phyloP scores from a whole-genome alignment of 2,888 invertebrate species.

The Sinelater perroti region DNA sequence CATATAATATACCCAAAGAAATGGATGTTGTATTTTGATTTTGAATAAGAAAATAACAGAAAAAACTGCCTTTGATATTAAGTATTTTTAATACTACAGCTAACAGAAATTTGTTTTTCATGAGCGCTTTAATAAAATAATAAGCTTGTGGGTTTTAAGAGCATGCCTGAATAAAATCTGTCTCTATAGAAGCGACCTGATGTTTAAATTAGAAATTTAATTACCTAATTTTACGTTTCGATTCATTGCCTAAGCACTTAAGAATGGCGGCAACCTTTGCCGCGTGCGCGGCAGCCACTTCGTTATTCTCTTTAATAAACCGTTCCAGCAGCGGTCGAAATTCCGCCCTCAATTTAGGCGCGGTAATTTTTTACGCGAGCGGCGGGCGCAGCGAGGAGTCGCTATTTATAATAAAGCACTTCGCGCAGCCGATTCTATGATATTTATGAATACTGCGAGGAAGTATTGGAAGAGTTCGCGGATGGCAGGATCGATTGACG shows the following conservation, averaged over 20 bases:
- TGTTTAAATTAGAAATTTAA: constrained; percentile 17
- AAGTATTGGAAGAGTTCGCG: constrained; percentile 26
- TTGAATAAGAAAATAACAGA: too few species aligned
- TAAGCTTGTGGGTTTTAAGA: too few species aligned
- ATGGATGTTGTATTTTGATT: too few species aligned
- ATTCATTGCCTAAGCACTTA: constrained; percentile 11
- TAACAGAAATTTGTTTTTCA: too few species aligned
- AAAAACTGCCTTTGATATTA: too few species aligned
- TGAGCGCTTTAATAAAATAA: too few species aligned
- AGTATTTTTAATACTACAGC: too few species aligned
- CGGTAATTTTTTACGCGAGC: constrained; percentile 23
- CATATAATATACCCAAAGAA: too few species aligned
- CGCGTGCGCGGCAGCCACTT: constrained; percentile 25
- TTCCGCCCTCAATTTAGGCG: constrained; percentile 23
- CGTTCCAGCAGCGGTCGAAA: constrained; percentile 21
- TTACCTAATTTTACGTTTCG: constrained; percentile 15
- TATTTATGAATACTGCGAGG: constrained; percentile 27
- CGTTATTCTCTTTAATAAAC: constrained; percentile 32
- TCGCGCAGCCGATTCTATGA: constrained; percentile 22
- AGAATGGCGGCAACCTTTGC: constrained; percentile 23
- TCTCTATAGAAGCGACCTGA: too few species aligned
- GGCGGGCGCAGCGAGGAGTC: constrained; percentile 17
- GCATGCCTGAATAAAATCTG: constrained; percentile 6
- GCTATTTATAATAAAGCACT: constrained; percentile 30
- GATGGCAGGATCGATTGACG: constrained; percentile 41